Base-by-base conservation (phyloP, 35 echinoderm and acorn worm species). In the Heliocidaris tuberculata region DNA sequence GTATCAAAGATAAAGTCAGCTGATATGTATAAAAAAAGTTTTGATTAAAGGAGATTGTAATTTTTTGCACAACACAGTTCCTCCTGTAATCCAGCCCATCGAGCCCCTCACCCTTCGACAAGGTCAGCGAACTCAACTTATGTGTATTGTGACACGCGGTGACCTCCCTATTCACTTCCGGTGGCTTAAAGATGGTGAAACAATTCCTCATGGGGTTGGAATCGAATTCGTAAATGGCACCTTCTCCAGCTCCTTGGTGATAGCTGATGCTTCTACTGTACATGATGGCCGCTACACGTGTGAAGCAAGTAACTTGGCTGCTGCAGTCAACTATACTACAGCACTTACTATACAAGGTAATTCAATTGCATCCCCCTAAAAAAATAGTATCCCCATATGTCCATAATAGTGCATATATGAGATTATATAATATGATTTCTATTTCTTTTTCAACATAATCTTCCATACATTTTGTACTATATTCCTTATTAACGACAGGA, bases 201-300 rank as follows among this genome's bases (percentile, higher is more conserved):
- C 95, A 2, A 95, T 99, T 31, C 97, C 98, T 17, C 94, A 42
- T 30, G 96, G 95, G n/a, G 90, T 93, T 59, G 97, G 96, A 27
- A 96, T 99, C 1, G 49, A 60, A 30, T 59, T 49, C 31, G 90
- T 70, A 16, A 49, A 49, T 2, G 88, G 70, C 27, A 32, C 27
- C 4, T 95, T 95, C 50, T 95, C 85, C 11, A 95, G 89, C 47
- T 95, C 94, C 24, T 86, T 98, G 88, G 85, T 90, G 3, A 97
- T 97, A 31, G 59, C 70, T 21, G 97, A 97, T 89, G 97, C 94
- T n/a, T 97, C 96, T n/a, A 94, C 97, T 0, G 95, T 96, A 6
- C 96, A 97, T 65, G 97, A 97, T 56, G 98, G 98, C 4, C 97
- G 94, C 60, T 99, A 99, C 88, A 99, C 98, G 2, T 99, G 98